Percentiles rank a stretch among this genome's conserved stretches.
These are phyloP conservation scores for Stigmatopora nigra DNA, from an alignment of 2,113 vertebrate genomes.

Conservation along the genomic window DNA sequence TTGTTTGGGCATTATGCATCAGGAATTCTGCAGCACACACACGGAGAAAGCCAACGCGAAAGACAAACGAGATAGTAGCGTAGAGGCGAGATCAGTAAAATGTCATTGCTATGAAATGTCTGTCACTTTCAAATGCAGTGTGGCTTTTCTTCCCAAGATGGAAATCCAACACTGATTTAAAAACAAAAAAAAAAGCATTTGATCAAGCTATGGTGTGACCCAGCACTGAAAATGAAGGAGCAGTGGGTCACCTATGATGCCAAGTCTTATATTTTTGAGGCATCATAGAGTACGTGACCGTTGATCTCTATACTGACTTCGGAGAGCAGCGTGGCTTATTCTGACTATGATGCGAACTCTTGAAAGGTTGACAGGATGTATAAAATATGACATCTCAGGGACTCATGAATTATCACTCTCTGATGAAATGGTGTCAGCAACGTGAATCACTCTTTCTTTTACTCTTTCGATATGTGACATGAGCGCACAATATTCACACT, in stretches of 20 bases:
- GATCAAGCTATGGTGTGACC: conserved; percentile 28
- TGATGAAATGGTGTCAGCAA: conserved; percentile 41
- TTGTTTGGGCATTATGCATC: conserved; percentile 45
- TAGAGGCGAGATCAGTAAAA: conserved; percentile 51
- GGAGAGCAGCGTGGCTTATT: conserved; percentile 27
- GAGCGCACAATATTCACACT: conserved; percentile 1
- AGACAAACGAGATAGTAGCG: conserved; percentile 29
- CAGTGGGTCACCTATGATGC: conserved; percentile 4
- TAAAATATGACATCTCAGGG: conserved; percentile 39
- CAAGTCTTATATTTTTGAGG: conserved; percentile 26
- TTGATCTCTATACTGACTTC: conserved; percentile 37
- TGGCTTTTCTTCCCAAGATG: conserved; percentile 10
- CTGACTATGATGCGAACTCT: conserved; percentile 28
- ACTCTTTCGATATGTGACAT: conserved; percentile 27
- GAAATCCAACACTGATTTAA: conserved; percentile 18
- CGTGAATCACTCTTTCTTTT: conserved; percentile 39
- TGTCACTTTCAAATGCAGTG: conserved; percentile 15
- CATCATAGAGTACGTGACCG: conserved; percentile 39
- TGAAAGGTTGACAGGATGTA: conserved; percentile 31
- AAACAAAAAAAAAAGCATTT: conserved; percentile 23
- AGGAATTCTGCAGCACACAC: conserved; percentile 36
- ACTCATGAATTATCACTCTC: conserved; percentile 26
- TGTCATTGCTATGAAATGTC: conserved; percentile 24
- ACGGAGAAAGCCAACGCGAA: neutral
- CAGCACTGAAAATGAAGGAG: conserved; percentile 29